Percentiles rank a stretch among this genome's conserved stretches.
Evolutionary conservation across 2,113 vertebrate genomes (phyloP).

Genomic region (Scatophagus argus): DNA sequence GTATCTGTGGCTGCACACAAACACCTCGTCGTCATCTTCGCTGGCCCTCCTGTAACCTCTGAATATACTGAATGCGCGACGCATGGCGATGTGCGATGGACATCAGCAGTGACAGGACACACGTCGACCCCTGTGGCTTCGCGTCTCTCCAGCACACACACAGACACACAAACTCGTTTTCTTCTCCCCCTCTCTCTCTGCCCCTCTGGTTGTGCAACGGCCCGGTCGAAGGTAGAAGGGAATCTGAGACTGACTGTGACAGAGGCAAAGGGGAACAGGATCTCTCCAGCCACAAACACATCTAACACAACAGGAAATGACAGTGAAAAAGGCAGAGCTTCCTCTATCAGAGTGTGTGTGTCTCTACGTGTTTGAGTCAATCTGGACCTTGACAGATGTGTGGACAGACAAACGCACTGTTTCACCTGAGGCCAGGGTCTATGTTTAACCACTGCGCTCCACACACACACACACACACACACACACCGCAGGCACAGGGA

Average conservation of each 20-base stretch:
- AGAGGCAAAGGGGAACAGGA: slow-evolving; percentile 47
- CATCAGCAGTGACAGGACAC: background rate
- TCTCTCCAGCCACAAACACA: slow-evolving; percentile 30
- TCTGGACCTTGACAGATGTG: background rate
- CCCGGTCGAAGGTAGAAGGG: slow-evolving; percentile 14
- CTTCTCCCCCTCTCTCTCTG: background rate
- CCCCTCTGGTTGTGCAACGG: background rate
- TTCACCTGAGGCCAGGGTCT: slow-evolving; percentile 13
- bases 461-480: too few species aligned
- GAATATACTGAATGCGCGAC: slow-evolving; percentile 62
- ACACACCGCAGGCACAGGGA: background rate
- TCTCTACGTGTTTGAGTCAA: background rate
- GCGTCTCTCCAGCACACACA: background rate
- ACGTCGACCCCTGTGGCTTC: slow-evolving; percentile 1
- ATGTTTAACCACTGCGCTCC: slow-evolving; percentile 14
- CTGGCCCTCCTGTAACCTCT: slow-evolving; percentile 67
- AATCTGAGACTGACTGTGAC: slow-evolving; percentile 30
- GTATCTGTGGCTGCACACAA: slow-evolving; percentile 55
- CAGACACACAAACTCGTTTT: background rate
- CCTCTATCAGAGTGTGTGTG: slow-evolving; percentile 3
- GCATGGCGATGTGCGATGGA: slow-evolving; percentile 61
- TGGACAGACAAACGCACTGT: background rate
- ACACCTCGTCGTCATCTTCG: slow-evolving; percentile 77
- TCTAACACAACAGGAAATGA: slow-evolving; percentile 71
- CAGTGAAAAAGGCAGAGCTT: slow-evolving; percentile 36